A percentile compares a stretch with the other conserved stretches of the same genome.
phyloP scores from a whole-genome alignment of 1,140 invertebrate species.

The Octopus sinensis region DNA sequence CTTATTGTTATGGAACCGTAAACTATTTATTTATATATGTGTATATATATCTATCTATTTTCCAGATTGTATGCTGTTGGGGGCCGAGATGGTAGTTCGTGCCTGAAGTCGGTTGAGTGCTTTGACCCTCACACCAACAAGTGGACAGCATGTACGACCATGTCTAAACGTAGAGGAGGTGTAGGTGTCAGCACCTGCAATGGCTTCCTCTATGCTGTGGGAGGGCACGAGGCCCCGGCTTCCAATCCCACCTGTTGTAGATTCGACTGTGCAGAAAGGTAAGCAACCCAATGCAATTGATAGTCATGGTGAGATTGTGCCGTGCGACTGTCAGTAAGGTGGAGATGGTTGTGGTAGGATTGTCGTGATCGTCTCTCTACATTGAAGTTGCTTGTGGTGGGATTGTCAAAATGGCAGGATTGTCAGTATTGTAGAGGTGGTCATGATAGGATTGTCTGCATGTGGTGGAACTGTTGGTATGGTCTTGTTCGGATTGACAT shows the following conservation, averaged over 20 bases:
- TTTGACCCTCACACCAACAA: conserved; percentile 85
- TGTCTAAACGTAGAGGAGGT: conserved; percentile 67
- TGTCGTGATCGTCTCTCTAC: neutral
- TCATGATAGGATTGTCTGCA: too few species aligned
- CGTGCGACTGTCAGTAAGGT: too few species aligned
- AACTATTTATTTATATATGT: too few species aligned
- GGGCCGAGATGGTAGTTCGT: conserved; percentile 86
- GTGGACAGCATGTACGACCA: conserved; percentile 78
- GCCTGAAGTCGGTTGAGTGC: conserved; percentile 74
- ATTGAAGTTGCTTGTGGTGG: neutral
- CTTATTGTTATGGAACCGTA: too few species aligned
- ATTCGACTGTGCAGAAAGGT: conserved; percentile 59
- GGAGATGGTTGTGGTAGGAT: too few species aligned
- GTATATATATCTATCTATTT: too few species aligned
- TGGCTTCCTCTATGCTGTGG: conserved; percentile 68
- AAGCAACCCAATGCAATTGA: neutral
- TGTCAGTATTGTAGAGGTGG: too few species aligned
- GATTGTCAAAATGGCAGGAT: too few species aligned
- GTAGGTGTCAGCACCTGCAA: conserved; percentile 77
- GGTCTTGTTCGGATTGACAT: too few species aligned
- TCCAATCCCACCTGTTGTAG: conserved; percentile 74
- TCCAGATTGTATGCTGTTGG: conserved; percentile 84
- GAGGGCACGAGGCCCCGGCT: conserved; percentile 56
- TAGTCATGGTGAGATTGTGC: too few species aligned
- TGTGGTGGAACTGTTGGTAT: too few species aligned